Conservation (phyloP, 2,113 vertebrate species). For the Mirza zaza region DNA sequence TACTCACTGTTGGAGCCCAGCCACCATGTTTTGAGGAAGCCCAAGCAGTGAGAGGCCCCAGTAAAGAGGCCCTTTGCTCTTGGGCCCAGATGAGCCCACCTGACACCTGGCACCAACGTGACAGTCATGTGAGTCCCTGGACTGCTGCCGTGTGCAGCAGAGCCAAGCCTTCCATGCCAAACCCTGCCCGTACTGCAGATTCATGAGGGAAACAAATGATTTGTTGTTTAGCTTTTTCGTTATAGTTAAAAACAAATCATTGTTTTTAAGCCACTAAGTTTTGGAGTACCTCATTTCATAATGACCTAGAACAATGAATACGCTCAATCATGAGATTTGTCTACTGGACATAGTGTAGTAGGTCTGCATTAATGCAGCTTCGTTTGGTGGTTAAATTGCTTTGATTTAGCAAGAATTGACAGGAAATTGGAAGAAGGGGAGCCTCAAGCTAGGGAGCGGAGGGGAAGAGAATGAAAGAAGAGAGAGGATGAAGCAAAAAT, state of each 20-base stretch:
- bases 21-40: slow-evolving; percentile 24
- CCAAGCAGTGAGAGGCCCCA: background rate
- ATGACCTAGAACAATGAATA: background rate
- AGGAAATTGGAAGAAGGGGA: background rate
- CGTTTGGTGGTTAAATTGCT: background rate
- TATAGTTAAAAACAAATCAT: background rate
- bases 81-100: background rate
- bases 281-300: background rate
- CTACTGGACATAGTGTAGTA: background rate
- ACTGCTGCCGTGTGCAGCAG: background rate
- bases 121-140: background rate
- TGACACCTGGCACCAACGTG: background rate
- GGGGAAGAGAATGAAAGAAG: background rate
- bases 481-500: background rate
- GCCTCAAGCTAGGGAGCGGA: background rate
- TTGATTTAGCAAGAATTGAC: background rate
- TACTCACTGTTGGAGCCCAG: background rate
- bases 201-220: background rate
- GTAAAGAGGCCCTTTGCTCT: background rate
- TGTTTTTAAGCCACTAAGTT: background rate
- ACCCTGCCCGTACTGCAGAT: background rate
- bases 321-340: background rate
- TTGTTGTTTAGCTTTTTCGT: background rate
- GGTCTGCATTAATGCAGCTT: background rate
- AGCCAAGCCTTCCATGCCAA: background rate